Percentiles rank a stretch among this genome's conserved stretches.
phyloP scores from a whole-genome alignment of 2,888 invertebrate species.

The Melinaea menophilus region DNA sequence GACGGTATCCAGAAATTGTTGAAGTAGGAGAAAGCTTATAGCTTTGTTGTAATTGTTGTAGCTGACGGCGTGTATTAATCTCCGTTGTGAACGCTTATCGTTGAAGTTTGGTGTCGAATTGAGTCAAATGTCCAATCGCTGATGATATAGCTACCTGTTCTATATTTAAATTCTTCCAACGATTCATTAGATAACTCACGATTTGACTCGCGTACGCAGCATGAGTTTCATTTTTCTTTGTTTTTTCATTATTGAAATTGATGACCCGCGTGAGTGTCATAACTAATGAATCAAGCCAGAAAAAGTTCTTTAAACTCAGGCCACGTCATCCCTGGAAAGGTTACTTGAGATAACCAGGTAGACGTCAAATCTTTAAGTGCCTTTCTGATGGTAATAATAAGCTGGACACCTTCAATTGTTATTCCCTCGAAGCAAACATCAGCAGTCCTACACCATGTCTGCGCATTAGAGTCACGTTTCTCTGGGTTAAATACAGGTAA shows the following conservation, averaged over 20 bases:
- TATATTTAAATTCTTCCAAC: conserved; percentile 14
- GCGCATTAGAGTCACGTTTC: neutral
- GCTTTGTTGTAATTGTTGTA: conserved; percentile 21
- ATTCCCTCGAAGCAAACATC: neutral
- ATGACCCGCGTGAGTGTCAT: neutral
- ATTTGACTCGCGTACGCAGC: too few species aligned
- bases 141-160: conserved; percentile 26
- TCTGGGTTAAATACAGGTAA: neutral
- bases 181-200: too few species aligned
- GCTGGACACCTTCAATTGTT: neutral
- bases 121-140: conserved; percentile 26
- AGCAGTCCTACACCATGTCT: neutral
- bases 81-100: conserved; percentile 22
- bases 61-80: conserved; percentile 13
- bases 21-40: too few species aligned
- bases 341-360: too few species aligned
- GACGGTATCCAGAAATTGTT: too few species aligned
- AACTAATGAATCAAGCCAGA: neutral
- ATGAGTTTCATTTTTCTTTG: too few species aligned
- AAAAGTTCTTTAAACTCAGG: too few species aligned
- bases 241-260: conserved; percentile 14
- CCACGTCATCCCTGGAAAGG: too few species aligned
- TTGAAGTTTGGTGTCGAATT: conserved; percentile 23
- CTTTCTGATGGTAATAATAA: too few species aligned
- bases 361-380: too few species aligned